Evolutionary conservation across 2,888 invertebrate species (phyloP).

Genomic region (Parochlus steinenii): DNA sequence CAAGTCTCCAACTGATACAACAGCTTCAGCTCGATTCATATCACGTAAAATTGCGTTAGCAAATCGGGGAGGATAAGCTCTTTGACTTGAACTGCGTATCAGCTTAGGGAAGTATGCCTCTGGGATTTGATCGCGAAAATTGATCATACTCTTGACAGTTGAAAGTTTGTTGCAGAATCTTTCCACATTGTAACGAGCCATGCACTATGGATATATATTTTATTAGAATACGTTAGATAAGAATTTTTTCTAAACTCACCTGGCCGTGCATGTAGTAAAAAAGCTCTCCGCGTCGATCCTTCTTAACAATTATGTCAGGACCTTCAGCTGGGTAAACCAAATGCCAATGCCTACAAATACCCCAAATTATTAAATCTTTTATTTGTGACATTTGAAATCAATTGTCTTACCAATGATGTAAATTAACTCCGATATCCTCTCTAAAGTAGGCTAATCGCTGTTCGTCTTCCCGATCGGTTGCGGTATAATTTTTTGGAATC

Average conservation of each 20-base stretch:
- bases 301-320: constrained; percentile 39
- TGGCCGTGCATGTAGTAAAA: constrained; percentile 65
- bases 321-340: constrained; percentile 66
- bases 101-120: constrained; percentile 77
- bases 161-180: constrained; percentile 53
- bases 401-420: constrained; percentile 11
- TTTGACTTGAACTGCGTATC: constrained; percentile 57
- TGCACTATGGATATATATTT: constrained; percentile 42
- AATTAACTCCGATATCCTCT: constrained; percentile 8
- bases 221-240: no score
- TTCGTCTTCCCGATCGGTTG: constrained; percentile 24
- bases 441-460: constrained; percentile 19
- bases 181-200: constrained; percentile 55
- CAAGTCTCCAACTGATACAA: constrained; percentile 53
- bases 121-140: constrained; percentile 49
- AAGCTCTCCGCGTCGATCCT: constrained; percentile 60
- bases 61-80: constrained; percentile 58
- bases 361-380: no score
- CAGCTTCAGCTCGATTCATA: constrained; percentile 48
- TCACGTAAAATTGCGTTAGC: constrained; percentile 38
- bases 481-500: constrained; percentile 24
- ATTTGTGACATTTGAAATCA: no score
- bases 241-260: no score
- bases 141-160: constrained; percentile 42
- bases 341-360: no score